These are phyloP conservation scores for Pimephales promelas DNA, from an alignment of 2,113 vertebrate genomes.

Conservation along the genomic window DNA sequence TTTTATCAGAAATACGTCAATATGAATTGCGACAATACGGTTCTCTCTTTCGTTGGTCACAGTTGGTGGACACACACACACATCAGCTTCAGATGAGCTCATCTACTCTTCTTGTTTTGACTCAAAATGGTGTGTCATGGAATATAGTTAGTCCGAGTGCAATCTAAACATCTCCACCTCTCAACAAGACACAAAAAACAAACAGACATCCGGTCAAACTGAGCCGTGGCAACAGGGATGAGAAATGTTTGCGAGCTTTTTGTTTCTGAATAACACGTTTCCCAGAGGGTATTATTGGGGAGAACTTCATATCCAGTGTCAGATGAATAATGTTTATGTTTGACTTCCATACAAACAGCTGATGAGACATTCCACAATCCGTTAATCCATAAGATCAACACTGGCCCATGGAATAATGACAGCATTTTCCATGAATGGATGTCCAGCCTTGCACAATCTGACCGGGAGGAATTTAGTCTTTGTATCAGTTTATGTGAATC, in stretches of 20 bases:
- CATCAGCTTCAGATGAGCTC: background rate
- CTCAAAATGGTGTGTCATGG: constrained; percentile 15
- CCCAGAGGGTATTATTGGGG: background rate
- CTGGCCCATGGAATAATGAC: background rate
- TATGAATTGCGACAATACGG: background rate
- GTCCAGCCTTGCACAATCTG: background rate
- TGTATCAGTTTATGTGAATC: background rate
- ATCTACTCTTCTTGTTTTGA: constrained; percentile 2
- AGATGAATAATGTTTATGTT: constrained; percentile 26
- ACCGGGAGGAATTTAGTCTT: background rate
- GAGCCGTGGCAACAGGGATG: background rate
- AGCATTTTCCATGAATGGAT: constrained; percentile 6
- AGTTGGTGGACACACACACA: constrained; percentile 9
- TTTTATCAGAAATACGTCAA: background rate
- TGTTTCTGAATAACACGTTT: constrained; percentile 14
- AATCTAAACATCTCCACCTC: constrained; percentile 33
- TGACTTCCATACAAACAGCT: constrained; percentile 21
- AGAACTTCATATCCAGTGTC: constrained; percentile 3
- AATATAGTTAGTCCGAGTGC: background rate
- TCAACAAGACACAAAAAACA: background rate
- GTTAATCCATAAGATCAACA: background rate
- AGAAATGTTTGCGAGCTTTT: constrained; percentile 7
- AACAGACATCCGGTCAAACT: background rate
- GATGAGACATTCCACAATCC: constrained; percentile 7
- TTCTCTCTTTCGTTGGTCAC: background rate